Conservation (phyloP, 2,888 invertebrate genomes). For the Xestoiulus laeticollis region DNA sequence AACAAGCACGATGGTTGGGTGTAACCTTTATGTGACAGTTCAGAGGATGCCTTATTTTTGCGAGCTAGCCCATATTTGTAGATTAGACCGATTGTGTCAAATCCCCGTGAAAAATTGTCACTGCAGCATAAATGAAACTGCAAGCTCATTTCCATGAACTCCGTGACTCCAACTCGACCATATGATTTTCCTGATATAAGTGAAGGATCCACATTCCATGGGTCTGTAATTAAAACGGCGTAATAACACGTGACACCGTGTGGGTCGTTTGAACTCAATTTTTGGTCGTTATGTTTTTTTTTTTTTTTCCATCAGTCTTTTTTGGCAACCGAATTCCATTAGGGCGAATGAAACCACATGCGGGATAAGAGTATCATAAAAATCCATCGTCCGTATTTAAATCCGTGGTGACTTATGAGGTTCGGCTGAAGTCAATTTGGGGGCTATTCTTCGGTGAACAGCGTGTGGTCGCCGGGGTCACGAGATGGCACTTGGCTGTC, state of each 20-base stretch:
- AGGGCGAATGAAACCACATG: neutral
- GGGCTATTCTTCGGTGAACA: constrained; percentile 42
- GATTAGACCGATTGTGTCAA: constrained; percentile 20
- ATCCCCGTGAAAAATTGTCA: constrained; percentile 28
- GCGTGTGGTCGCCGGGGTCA: constrained; percentile 42
- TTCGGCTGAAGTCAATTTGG: constrained; percentile 43
- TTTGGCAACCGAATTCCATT: constrained; percentile 29
- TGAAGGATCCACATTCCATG: neutral
- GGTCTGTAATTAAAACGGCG: neutral
- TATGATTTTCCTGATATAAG: neutral
- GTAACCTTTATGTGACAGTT: neutral
- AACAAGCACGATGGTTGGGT: constrained; percentile 4
- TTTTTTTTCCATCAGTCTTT: neutral
- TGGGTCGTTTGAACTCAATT: constrained; percentile 31
- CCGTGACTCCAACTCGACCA: neutral
- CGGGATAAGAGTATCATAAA: neutral
- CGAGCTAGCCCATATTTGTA: neutral
- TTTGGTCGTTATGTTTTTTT: no score
- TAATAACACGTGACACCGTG: constrained; percentile 9
- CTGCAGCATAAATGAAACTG: neutral
- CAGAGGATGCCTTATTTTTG: neutral
- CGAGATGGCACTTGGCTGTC: constrained; percentile 28
- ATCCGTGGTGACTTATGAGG: constrained; percentile 33
- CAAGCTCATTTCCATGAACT: constrained; percentile 9
- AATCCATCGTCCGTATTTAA: constrained; percentile 24